Base-by-base conservation (phyloP, 30 jellyfish, hydroid and myxozoan species). In the Phacellophora camtschatica region DNA sequence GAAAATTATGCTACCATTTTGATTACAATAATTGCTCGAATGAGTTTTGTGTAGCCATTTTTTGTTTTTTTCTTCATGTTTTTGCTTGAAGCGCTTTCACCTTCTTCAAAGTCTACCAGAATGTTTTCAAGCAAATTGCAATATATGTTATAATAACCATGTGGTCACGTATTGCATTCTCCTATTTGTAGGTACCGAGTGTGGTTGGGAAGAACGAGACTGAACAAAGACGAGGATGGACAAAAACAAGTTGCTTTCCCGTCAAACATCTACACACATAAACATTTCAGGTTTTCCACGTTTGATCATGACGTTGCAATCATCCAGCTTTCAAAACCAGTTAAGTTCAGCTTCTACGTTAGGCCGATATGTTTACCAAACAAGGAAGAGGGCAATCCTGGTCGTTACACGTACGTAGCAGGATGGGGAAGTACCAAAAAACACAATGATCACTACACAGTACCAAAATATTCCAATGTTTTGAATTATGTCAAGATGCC, bases 361-460 rank as follows among this genome's bases (percentile, higher is more conserved):
- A 19, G 34, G 12, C 69, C 89, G 12, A 10, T 77, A 4, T 77
- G 89, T 51, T 66, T 77, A 31, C 89, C 89, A 41, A 29, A 28
- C 36, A 23, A 18, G 2, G 81, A 30, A 45, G 72, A 3, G 1
- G 24, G 61, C 23, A 48, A 59, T 35, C 89, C 67, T 39, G 43
- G 72, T n/a, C 67, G 27, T 10, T 15, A 5, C 37, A 28, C 66
- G 46, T 77, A 58, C 58, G 61, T 66, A 0, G 66, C 66, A 18
- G 89, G 89, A 0, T 77, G 89, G 89, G 89, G 89, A 15, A 48
- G 43, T 19, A 77, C 89, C 9, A 28, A 29, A 27, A 50, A 77
- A 35, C 71, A 55, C 18, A 24, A 32, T 9, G 56, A 34, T 7
- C 13, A 8, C 25, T 36, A 68, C 53, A 29, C 49, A 13, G 50